Conservation (phyloP, 2,113 vertebrate species). For the Vulpes vulpes region DNA sequence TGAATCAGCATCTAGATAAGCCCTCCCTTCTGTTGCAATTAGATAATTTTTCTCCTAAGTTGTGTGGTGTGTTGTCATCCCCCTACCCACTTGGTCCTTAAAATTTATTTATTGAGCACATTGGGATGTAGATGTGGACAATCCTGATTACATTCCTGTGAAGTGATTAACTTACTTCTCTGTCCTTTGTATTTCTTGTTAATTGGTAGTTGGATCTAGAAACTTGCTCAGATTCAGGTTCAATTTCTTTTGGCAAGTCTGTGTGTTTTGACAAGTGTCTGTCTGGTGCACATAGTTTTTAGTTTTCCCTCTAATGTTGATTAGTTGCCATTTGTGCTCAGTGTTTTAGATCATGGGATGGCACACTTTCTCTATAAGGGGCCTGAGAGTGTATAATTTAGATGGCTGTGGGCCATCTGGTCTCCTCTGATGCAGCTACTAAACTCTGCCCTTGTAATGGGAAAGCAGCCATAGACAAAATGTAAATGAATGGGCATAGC, state of each 20-base stretch:
- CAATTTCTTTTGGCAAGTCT: background rate
- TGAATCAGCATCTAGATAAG: background rate
- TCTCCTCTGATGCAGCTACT: background rate
- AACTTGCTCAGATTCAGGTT: background rate
- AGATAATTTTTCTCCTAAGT: background rate
- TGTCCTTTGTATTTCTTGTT: background rate
- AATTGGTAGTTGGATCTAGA: background rate
- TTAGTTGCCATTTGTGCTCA: background rate
- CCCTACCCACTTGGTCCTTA: background rate
- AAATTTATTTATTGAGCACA: conserved; percentile 31
- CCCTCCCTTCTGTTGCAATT: background rate
- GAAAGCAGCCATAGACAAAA: background rate
- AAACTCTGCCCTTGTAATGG: background rate
- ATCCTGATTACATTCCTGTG: background rate
- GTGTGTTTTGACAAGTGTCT: background rate
- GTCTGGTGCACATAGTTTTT: background rate
- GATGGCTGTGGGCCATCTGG: background rate
- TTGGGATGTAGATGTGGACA: background rate
- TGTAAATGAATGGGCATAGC: background rate
- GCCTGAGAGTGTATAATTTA: background rate
- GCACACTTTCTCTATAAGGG: background rate
- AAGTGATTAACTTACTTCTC: background rate
- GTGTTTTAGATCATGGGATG: background rate
- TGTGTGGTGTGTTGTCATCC: background rate
- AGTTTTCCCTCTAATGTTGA: background rate